Evolutionary conservation across 2,113 vertebrate genomes (phyloP).

Genomic region (Coregonus clupeaformis): DNA sequence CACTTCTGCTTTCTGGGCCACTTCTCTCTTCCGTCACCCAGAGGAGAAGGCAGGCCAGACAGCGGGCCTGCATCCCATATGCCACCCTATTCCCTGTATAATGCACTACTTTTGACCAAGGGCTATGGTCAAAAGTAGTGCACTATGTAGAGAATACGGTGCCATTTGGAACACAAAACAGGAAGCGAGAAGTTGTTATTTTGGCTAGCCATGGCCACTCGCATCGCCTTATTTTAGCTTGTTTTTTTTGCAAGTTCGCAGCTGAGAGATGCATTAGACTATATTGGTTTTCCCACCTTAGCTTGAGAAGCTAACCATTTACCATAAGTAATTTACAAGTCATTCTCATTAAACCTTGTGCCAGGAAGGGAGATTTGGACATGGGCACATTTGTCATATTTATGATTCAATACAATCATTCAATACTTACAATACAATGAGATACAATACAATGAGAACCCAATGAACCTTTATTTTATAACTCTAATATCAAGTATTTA

Average conservation of each 20-base stretch:
- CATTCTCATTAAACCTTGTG: too few relatives aligned
- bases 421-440: background rate
- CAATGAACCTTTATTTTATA: too few relatives aligned
- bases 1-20: constrained; percentile 72
- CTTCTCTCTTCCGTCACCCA: constrained; percentile 66
- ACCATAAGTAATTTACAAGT: background rate
- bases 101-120: too few relatives aligned
- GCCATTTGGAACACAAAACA: background rate
- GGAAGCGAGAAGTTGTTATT: constrained; percentile 45
- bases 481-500: too few relatives aligned
- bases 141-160: too few relatives aligned
- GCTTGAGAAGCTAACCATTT: background rate
- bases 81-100: background rate
- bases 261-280: background rate
- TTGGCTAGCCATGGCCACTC: constrained; percentile 16
- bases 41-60: constrained; percentile 52
- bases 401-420: background rate
- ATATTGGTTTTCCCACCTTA: background rate
- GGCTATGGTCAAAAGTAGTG: too few relatives aligned
- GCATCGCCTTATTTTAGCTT: background rate
- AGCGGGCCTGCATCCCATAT: background rate
- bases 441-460: too few relatives aligned
- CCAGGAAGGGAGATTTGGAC: too few relatives aligned
- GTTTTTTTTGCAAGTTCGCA: background rate
- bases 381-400: too few relatives aligned